Evolutionary conservation across 2,888 invertebrate species (phyloP), one percentile per base, ranked within the genome.

Genomic region (Hedychridium roseum): DNA sequence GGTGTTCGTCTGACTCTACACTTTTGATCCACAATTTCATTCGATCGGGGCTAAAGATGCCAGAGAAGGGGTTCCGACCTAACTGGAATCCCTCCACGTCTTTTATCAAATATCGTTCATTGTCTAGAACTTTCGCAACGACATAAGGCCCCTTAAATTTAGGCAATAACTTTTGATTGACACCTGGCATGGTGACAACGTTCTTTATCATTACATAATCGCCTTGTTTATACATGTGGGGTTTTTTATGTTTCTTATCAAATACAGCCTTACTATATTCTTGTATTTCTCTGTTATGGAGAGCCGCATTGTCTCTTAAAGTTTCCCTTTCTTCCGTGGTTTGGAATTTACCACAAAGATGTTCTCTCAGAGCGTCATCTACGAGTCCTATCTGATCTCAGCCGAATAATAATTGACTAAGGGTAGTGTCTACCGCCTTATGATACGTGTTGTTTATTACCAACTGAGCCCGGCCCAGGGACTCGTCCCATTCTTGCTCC

Each of bases 81-180:
- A 23, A 9, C 23, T 23, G 23, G 9, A 23, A 23, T 9, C 23
- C 23, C 9, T 23, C 23, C 4, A 23, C 9, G 9, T 23, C 23
- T 23, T 9, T 9, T 23, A 23, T 23, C 5, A 23, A 4, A 23
- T 23, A 23, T 23, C 23, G 23, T 4, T 23, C 23, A 23, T 23
- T 23, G 23, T 23, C 23, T 23, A 23, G 23, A 4, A 23, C 23
- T 23, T 23, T 23, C 4, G 5, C 5, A 9, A 30, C 31, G 5
- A 11, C 31, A 12, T 30, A 30, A 9, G 31, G 31, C 15, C 15
- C 27, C 31, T 30, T 30, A n/a, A 9, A 30, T 30, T 30, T 30
- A 7, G 31, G 31, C 31, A 30, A 30, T 11, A 30, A n/a, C 11
- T 30, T 30, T 30, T 30, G 31, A 12, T 30, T 30, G 4, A 12